Conservation (phyloP, 1,140 invertebrate species). For the Pseudomyrmex dendroicus region DNA sequence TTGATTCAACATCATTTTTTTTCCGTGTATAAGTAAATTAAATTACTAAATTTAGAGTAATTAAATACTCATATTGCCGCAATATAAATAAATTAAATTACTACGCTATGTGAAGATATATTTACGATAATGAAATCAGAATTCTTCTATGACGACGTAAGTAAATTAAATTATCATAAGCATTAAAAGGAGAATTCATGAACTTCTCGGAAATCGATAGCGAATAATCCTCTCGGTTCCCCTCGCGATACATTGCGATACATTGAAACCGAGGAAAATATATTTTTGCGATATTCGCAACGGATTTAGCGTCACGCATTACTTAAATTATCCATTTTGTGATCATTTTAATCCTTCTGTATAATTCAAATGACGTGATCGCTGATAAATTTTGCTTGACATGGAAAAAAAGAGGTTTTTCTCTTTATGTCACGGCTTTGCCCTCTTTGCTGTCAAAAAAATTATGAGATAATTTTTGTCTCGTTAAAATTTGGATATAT, state of each 20-base stretch:
- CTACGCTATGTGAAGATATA: no score
- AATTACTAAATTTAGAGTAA: no score
- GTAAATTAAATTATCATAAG: no score
- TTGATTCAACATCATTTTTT: no score
- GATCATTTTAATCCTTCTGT: slow-evolving; percentile 8
- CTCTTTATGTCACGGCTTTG: not conserved
- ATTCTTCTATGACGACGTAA: no score
- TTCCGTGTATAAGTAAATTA: no score
- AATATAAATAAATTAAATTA: no score
- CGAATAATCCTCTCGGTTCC: not conserved
- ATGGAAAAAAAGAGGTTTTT: not conserved
- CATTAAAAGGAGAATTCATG: no score
- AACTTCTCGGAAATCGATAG: not conserved
- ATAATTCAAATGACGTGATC: not conserved
- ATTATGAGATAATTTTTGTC: slow-evolving; percentile 3
- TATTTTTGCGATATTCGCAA: slow-evolving; percentile 7
- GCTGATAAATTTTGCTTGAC: not conserved
- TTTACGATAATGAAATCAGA: no score
- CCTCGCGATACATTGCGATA: not conserved
- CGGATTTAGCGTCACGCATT: not conserved
- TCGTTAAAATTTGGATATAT: not conserved
- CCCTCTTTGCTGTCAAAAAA: not conserved
- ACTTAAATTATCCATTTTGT: slow-evolving; percentile 13
- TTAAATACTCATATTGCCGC: no score
- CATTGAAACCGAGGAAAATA: not conserved